phyloP scores from a whole-genome alignment of 2,888 invertebrate genomes.

The Dichetophora obliterata region DNA sequence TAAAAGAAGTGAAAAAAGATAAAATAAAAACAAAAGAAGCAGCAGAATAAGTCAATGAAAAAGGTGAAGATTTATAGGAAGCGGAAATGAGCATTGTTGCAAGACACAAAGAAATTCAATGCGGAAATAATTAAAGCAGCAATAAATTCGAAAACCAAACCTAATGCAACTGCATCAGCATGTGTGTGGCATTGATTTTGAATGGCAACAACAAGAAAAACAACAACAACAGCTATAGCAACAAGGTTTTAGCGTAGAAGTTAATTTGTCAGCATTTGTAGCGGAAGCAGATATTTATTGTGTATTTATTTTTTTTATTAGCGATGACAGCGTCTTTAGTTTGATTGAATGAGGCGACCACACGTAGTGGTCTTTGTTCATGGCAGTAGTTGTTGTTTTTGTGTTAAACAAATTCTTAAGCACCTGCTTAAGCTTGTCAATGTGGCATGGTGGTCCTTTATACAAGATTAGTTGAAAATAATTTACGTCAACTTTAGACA shows the following conservation, averaged over 20 bases:
- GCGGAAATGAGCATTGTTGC: slow-evolving; percentile 30
- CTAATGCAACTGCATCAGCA: neutral
- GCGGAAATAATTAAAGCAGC: slow-evolving; percentile 35
- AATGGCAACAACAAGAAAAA: neutral
- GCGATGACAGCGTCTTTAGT: neutral
- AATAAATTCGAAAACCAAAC: slow-evolving; percentile 17
- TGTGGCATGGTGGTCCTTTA: too few relatives aligned
- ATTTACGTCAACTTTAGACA: too few relatives aligned
- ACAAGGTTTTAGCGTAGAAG: neutral
- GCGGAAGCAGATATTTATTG: neutral
- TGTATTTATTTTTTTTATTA: neutral
- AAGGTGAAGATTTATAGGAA: slow-evolving; percentile 28
- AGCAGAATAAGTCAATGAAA: neutral
- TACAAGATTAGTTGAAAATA: too few relatives aligned
- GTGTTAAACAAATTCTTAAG: too few relatives aligned
- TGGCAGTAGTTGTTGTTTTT: too few relatives aligned
- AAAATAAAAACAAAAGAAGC: neutral
- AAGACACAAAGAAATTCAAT: slow-evolving; percentile 12
- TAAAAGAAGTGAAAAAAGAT: neutral
- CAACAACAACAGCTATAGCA: neutral
- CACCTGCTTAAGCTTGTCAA: too few relatives aligned
- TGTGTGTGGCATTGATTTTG: slow-evolving; percentile 7
- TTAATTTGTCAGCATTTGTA: neutral
- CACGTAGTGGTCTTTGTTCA: neutral
- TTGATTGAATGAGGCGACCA: neutral